phyloP scores from a whole-genome alignment of 2,113 vertebrate species.

The Gadus chalcogrammus region DNA sequence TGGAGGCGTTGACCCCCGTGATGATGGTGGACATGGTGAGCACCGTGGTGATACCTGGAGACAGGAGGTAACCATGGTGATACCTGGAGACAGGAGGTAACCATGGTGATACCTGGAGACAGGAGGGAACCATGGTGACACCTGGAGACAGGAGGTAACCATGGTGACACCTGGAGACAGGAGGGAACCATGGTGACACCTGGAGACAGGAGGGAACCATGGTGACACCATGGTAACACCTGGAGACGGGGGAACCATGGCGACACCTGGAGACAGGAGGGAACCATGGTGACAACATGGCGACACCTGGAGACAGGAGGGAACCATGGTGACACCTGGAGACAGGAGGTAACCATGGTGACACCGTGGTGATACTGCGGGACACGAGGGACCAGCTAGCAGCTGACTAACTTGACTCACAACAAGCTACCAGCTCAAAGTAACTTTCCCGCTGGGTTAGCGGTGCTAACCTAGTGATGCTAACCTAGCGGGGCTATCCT shows the following conservation, averaged over 20 bases:
- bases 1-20: conserved; percentile 89
- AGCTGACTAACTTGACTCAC: not conserved
- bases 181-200: too few relatives aligned
- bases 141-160: too few relatives aligned
- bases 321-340: too few relatives aligned
- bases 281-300: conserved; percentile 76
- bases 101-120: too few relatives aligned
- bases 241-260: conserved; percentile 14
- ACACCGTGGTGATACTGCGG: too few relatives aligned
- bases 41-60: conserved; percentile 73
- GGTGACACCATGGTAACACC: conserved; percentile 24
- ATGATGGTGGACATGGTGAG: conserved; percentile 79
- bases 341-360: not conserved
- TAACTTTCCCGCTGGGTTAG: not conserved
- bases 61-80: not conserved
- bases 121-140: too few relatives aligned
- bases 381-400: too few relatives aligned
- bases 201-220: too few relatives aligned
- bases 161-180: not conserved
- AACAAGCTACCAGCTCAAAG: not conserved
- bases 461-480: conserved; percentile 67
- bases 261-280: conserved; percentile 35
- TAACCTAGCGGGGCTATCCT: conserved; percentile 73
- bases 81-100: too few relatives aligned
- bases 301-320: too few relatives aligned